Base-by-base conservation (phyloP, 2,888 invertebrate genomes). In the Fabriciana adippe region DNA sequence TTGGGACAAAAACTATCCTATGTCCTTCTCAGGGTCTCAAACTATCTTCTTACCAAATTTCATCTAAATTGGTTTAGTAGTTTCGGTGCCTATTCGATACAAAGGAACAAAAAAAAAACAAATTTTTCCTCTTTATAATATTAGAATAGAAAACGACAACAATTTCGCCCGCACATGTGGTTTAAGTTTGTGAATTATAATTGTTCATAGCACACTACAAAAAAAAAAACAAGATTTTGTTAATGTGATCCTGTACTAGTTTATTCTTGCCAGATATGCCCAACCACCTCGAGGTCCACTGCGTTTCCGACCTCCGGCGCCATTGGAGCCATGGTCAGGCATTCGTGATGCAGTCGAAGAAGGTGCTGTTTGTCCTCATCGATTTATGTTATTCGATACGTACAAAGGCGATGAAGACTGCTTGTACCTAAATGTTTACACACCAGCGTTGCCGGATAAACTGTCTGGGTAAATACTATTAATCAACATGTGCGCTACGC, bases 351-450 rank as follows among this genome's bases (percentile, higher is more conserved):
- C 96, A 0, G 89, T 95, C 2, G 93, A 94, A 55, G 95, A 95
- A 76, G 94, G 95, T 6, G 93, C 95, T n/a, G 94, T 94, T 14
- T 96, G 96, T 78, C 95, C 95, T 0, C 96, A 96, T 80, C 89
- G 94, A 74, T 94, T 94, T 81, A 92, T 94, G 93, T 88, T 96
- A 79, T 90, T 95, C 87, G 94, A 94, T 78, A 94, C 94, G 1
- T 94, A 94, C 75, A 94, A 94, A 76, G 94, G 94, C 0, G 93
- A 93, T 67, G 94, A 94, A 75, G 95, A 95, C 79, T 96, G 96
- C 75, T 92, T 96, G 26, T 95, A 94, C 78, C 85, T 96, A 21
- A 96, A 96, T 75, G 94, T 96, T 0, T 96, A 95, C 80, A 92
- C 94, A n/a, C 94, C 95, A 0, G 91, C 90, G 45, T 81, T 94